Evolutionary conservation across 92 coral and sea anemone species (phyloP), one percentile per base, ranked within the genome.

Genomic region (Hydrozoanthus gracilis): DNA sequence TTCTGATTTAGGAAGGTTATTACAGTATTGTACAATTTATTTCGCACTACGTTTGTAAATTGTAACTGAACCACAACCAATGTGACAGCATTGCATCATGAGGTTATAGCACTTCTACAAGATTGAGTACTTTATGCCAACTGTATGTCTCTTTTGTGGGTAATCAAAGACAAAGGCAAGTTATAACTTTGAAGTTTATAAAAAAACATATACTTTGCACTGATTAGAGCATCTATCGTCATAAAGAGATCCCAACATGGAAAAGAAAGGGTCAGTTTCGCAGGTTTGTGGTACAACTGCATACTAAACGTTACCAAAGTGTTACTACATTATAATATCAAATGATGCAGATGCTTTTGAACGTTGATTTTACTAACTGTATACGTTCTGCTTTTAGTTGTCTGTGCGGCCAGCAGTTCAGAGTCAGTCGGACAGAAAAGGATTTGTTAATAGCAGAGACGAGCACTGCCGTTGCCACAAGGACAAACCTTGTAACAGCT

Each of bases 401-500:
- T 20, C 56, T 44, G 62, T 82, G 64, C 69, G 87, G 51, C 77
- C 75, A 64, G 87, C 87, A 45, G 87, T 69, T 14, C 87, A 82
- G 45, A 51, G 67, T 64, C 87, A 82, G 64, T 66, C 87, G 5
- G 87, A 77, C 5, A 67, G 71, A 39, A 82, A 27, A 16, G 51
- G 56, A 8, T 7, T 44, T 8, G 44, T 15, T 10, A 44, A 71
- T 39, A 67, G 39, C 20, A 27, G 60, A 12, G 77, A 72, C 39
- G 77, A 72, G 4, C 87, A 72, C 54, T 68, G 78, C 61, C 16
- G 39, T 17, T 82, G 87, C 54, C 77, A 66, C 87, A 82, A 47
- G 62, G 69, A 51, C 64, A 82, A 66, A 47, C 87, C 87, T 6
- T 82, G 87, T 65, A 82, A 82, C 87, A 82, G 87, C 77, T 82